Percentiles rank a stretch among this genome's conserved stretches.
phyloP scores from a whole-genome alignment of 2,888 invertebrate species.

The Drosophila seclusa region DNA sequence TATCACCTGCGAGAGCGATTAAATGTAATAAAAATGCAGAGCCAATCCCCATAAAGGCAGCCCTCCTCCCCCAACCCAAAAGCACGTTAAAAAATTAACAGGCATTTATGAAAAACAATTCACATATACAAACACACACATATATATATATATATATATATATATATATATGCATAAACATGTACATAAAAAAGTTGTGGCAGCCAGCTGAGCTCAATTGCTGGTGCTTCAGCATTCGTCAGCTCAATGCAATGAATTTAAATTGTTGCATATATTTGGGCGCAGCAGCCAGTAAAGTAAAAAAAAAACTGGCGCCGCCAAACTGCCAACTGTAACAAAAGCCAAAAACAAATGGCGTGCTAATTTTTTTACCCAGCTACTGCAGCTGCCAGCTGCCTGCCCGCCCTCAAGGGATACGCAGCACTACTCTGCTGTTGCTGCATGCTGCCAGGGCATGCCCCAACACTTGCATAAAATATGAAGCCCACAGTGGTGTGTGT shows the following conservation, averaged over 20 bases:
- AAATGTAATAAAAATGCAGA: constrained; percentile 44
- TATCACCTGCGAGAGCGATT: constrained; percentile 44
- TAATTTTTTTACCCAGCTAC: constrained; percentile 64
- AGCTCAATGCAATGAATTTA: constrained; percentile 78
- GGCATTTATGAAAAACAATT: constrained; percentile 61
- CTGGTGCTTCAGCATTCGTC: constrained; percentile 50
- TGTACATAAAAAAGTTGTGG: constrained; percentile 4
- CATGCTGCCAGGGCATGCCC: constrained; percentile 22
- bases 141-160: background rate
- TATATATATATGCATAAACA: background rate
- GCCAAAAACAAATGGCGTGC: constrained; percentile 73
- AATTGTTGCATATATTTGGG: constrained; percentile 76
- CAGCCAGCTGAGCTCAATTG: constrained; percentile 33
- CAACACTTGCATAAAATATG: constrained; percentile 75
- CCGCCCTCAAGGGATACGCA: constrained; percentile 27
- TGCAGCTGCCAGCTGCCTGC: constrained; percentile 23
- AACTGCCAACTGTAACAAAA: constrained; percentile 59
- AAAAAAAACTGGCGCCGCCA: constrained; percentile 8
- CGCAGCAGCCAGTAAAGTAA: constrained; percentile 40
- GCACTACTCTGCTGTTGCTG: constrained; percentile 10
- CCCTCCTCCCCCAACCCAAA: too few species aligned
- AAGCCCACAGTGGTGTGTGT: constrained; percentile 40
- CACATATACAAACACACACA: background rate
- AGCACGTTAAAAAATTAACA: constrained; percentile 65
- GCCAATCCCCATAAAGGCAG: background rate